Evolutionary conservation across 53 echinoderm and acorn worm species (phyloP), one percentile per base, ranked within the genome.

Genomic region (Paracentrotus lividus): DNA sequence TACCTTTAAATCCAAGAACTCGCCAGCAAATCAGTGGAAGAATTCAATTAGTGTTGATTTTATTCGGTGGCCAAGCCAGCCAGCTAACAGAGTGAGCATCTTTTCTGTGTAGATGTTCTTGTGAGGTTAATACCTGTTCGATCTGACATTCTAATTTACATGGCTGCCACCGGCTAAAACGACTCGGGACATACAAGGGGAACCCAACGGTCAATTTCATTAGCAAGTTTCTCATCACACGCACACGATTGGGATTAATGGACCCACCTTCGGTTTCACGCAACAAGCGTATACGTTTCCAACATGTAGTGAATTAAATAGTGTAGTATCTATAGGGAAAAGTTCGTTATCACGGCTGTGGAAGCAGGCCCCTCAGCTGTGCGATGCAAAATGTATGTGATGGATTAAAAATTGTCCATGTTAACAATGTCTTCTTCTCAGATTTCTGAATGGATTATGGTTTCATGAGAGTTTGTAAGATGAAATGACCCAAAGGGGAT

Each of bases 1-100:
- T 21, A 52, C 86, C 86, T 86, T 86, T 56, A 86, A 86, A 81
- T 45, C 24, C n/a, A 34, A 81, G 47, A 45, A 26, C 81, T 81
- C 16, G 49, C 49, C 26, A 47, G 42, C 81, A 44, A 81, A 81
- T 86, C 54, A 56, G 31, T 59, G 42, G 66, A 61, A 61, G 89
- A 89, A 89, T 89, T 89, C 89, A 89, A 89, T 89, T 89, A 89
- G 89, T 64, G 89, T 89, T 64, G 89, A 89, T 89, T 89, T 89
- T 89, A 23, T 64, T 43, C 15, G 61, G 23, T 14, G 64, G 44
- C 61, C 60, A 43, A 59, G 81, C n/a, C n/a, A n/a, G n/a, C n/a
- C n/a, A n/a, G n/a, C 81, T 81, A 6, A 49, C 47, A 87, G 87
- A 54, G 20, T 21, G 55, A 54, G 55, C 87, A 56, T 54, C 57